A percentile compares a stretch with the other conserved stretches of the same genome.
Evolutionary conservation across 2,797 vertebrate species (phyloP).

Genomic region (Falco concolor): DNA sequence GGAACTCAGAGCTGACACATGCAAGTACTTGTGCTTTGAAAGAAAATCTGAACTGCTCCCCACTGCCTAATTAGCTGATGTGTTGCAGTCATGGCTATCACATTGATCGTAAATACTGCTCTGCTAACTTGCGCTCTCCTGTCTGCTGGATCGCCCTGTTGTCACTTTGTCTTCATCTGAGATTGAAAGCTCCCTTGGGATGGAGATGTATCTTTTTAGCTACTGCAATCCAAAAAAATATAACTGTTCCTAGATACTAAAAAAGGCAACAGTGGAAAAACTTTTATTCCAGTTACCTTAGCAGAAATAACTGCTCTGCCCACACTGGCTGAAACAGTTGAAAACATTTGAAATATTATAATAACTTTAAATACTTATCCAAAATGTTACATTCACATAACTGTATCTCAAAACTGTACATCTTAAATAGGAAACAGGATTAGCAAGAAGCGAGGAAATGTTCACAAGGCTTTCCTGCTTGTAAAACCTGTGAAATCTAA

Average conservation of each 20-base stretch:
- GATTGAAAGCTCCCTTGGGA: background rate
- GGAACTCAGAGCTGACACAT: background rate
- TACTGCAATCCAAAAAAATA: background rate
- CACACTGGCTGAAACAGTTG: background rate
- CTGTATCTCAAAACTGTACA: background rate
- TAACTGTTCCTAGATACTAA: background rate
- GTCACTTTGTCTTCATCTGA: background rate
- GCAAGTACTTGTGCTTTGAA: background rate
- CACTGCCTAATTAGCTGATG: conserved; percentile 29
- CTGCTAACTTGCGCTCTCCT: background rate
- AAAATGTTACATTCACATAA: background rate
- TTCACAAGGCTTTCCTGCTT: background rate
- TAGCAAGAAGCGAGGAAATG: background rate
- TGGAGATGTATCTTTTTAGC: background rate
- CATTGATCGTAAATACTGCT: background rate
- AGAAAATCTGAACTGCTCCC: conserved; percentile 22
- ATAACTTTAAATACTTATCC: background rate
- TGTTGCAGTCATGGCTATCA: background rate
- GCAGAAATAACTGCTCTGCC: background rate
- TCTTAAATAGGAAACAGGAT: background rate
- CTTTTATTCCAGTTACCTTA: background rate
- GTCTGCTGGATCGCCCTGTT: background rate
- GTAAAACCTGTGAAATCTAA: background rate
- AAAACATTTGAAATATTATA: background rate
- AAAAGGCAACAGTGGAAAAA: background rate